These are phyloP conservation scores for Gobio gobio DNA, from an alignment of 2,113 vertebrate genomes.

Conservation along the genomic window DNA sequence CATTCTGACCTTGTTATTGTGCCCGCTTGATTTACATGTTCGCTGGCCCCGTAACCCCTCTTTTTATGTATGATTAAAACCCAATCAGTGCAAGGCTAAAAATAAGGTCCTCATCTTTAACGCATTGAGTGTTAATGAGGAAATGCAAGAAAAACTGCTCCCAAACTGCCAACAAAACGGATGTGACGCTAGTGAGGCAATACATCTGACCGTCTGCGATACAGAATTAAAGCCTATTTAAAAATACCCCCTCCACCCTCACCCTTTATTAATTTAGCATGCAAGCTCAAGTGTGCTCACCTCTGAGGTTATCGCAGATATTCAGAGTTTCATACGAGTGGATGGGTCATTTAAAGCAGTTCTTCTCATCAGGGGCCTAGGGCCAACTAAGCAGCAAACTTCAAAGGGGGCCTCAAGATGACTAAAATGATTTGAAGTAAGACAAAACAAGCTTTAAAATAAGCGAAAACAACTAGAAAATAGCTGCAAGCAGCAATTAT, in stretches of 20 bases:
- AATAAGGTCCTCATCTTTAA: conserved; percentile 77
- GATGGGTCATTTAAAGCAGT: not conserved
- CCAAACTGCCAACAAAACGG: conserved; percentile 79
- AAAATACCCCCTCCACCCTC: conserved; percentile 2
- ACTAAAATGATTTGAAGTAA: not conserved
- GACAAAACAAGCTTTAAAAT: not conserved
- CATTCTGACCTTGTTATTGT: conserved; percentile 47
- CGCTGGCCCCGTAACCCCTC: conserved; percentile 38
- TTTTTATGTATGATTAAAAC: conserved; percentile 70
- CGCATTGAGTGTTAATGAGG: conserved; percentile 71
- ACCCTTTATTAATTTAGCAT: conserved; percentile 35
- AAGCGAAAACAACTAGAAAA: not conserved
- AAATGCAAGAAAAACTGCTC: conserved; percentile 65
- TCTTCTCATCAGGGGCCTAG: not conserved
- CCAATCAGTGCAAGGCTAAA: conserved; percentile 70
- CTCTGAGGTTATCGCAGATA: conserved; percentile 18
- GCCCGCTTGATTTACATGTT: conserved; percentile 45
- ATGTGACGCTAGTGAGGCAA: conserved; percentile 55
- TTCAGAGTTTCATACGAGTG: not conserved
- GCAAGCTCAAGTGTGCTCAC: not conserved
- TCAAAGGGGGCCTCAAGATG: not conserved
- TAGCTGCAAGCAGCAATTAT: no score
- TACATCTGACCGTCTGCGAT: conserved; percentile 50
- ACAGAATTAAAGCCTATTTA: conserved; percentile 51
- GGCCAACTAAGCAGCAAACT: not conserved